Evolutionary conservation across 2,113 vertebrate genomes (phyloP), one percentile per base, ranked within the genome.

Genomic region (Egretta garzetta): DNA sequence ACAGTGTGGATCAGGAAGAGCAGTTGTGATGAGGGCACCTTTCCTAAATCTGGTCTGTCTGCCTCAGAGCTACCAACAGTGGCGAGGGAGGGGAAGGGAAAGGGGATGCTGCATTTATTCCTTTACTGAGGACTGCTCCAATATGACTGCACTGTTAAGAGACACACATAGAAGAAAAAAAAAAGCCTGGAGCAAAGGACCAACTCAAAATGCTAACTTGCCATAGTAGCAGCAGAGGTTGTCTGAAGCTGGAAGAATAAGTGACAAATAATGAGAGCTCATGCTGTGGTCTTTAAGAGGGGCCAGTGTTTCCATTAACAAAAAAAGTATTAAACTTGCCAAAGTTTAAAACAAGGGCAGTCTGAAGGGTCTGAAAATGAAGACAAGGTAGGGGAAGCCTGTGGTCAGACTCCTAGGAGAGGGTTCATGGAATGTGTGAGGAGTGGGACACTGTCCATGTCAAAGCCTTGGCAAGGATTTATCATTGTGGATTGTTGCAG

Each of bases 281-380:
- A 41, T 10, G 24, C 6, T 35, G 41, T 90, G 43, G 53, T 2
- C 52, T 73, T 63, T 67, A 39, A 59, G 41, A 80, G 30, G 14
- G 10, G 27, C 8, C 20, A 26, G 68, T n/a, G 26, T 50, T 88
- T 64, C 52, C 14, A 66, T 33, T 72, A 6, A 62, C 30, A 62
- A 59, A 66, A 35, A 53, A 35, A 24, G 33, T 20, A 32, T 33
- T 70, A 32, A 45, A 47, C 23, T 75, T 88, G 66, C 16, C 20
- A 43, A 32, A 72, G 83, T 89, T 96, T 64, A 64, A n/a, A 87
- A 35, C 30, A 43, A 86, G 77, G 81, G 72, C 76, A 90, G 66
- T 35, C 56, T 56, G 14, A 35, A 6, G 1, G 45, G 16, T 50
- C 74, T 80, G 63, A 43, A 50, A 60, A 55, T 6, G 20, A 39